phyloP scores from a whole-genome alignment of 1,140 invertebrate species.

The Lithobius niger region DNA sequence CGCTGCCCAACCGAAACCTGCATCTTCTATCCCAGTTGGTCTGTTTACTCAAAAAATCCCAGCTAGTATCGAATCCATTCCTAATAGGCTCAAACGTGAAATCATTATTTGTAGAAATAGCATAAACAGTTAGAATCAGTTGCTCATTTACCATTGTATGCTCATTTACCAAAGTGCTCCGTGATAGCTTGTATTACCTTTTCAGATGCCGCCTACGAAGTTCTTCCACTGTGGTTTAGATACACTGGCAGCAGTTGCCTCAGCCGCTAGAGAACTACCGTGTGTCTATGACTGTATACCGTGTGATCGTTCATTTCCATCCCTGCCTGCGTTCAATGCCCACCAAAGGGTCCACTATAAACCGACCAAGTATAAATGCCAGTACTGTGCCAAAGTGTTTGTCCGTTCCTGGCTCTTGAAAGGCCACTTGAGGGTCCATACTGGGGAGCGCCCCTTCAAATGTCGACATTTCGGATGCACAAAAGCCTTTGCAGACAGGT shows the following conservation, averaged over 20 bases:
- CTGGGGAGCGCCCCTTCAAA: conserved; percentile 50
- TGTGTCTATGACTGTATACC: neutral
- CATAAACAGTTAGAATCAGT: no score
- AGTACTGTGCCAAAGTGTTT: conserved; percentile 40
- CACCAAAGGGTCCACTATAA: conserved; percentile 7
- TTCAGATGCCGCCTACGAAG: neutral
- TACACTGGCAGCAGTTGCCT: neutral
- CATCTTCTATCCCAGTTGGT: no score
- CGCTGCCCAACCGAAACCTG: no score
- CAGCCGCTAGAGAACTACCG: neutral
- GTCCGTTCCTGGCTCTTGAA: conserved; percentile 53
- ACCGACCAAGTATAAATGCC: conserved; percentile 25
- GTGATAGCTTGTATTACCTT: neutral
- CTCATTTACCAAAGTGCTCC: no score
- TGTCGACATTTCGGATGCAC: conserved; percentile 42
- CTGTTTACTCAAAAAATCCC: no score
- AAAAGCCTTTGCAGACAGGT: conserved; percentile 60
- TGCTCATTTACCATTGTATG: no score
- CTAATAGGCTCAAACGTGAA: no score
- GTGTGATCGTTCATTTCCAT: neutral
- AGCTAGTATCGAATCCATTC: no score
- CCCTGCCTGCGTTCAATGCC: conserved; percentile 3
- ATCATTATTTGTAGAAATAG: no score
- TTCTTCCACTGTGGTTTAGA: no score
- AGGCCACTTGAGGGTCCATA: conserved; percentile 49